Conservation (phyloP, 2,113 vertebrate genomes). For the Apeltes quadracus region DNA sequence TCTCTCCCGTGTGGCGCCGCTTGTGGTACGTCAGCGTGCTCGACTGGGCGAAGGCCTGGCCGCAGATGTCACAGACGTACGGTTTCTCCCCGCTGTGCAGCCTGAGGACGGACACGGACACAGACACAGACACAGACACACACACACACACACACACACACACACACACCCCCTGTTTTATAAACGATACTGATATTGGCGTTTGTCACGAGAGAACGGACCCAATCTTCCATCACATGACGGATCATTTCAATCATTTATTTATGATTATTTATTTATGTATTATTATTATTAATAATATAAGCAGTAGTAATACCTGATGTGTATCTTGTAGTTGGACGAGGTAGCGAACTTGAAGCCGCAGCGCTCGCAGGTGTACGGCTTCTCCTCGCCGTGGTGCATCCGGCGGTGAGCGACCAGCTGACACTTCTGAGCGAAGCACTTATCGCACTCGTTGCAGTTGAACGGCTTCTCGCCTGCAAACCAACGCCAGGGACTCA, state of each 20-base stretch:
- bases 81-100: constrained; percentile 98
- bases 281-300: too few species aligned
- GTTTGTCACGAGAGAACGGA: too few species aligned
- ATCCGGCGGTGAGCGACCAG: constrained; percentile 75
- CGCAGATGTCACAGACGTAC: constrained; percentile 94
- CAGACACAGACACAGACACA: neutral
- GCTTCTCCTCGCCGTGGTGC: constrained; percentile 76
- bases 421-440: constrained; percentile 78
- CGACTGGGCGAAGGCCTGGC: constrained; percentile 95
- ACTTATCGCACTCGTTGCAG: constrained; percentile 71
- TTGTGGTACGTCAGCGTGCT: constrained; percentile 98
- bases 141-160: neutral
- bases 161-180: too few species aligned
- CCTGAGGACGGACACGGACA: constrained; percentile 44
- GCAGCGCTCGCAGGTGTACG: constrained; percentile 73
- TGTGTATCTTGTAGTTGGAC: constrained; percentile 78
- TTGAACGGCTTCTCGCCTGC: constrained; percentile 74
- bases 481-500: neutral
- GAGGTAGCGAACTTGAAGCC: constrained; percentile 78
- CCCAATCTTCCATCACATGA: too few species aligned
- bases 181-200: too few species aligned
- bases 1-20: constrained; percentile 95
- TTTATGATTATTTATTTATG: too few species aligned
- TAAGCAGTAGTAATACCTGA: constrained; percentile 48
- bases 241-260: too few species aligned